Conservation (phyloP, 2,888 invertebrate genomes). For the Gibbula magus region DNA sequence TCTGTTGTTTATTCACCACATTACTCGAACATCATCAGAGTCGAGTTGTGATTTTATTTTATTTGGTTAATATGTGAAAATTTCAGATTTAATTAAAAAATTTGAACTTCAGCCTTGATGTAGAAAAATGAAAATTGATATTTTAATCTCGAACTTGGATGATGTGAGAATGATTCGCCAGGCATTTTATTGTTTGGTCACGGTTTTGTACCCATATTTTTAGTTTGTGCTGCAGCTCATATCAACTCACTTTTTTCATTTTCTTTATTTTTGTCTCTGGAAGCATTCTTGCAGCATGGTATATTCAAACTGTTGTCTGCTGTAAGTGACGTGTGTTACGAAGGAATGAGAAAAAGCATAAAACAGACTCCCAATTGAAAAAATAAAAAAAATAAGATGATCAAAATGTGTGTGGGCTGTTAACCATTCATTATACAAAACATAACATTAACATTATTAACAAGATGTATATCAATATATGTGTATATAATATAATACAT, state of each 20-base stretch:
- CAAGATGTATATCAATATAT: too few relatives aligned
- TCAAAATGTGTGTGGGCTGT: too few relatives aligned
- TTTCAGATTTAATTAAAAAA: too few relatives aligned
- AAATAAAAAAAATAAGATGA: not conserved
- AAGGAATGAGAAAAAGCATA: constrained; percentile 9
- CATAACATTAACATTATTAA: too few relatives aligned
- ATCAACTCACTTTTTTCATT: not conserved
- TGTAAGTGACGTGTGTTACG: not conserved
- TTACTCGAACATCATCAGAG: constrained; percentile 7
- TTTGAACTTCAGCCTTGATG: too few relatives aligned
- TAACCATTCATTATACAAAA: too few relatives aligned
- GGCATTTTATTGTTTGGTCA: constrained; percentile 1
- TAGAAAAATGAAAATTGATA: too few relatives aligned
- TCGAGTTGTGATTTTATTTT: too few relatives aligned
- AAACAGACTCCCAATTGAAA: not conserved
- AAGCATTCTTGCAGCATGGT: not conserved
- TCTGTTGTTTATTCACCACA: not conserved
- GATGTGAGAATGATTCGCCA: not conserved
- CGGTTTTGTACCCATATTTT: not conserved
- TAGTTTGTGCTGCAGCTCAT: not conserved
- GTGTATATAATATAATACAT: too few relatives aligned
- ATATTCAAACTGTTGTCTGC: constrained; percentile 2
- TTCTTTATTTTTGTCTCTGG: not conserved
- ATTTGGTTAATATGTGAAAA: too few relatives aligned
- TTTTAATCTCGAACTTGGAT: not conserved